Percentiles rank a stretch among this genome's conserved stretches.
Conservation (phyloP, 2,888 invertebrate genomes). For the Neocrepidodera transversa region DNA sequence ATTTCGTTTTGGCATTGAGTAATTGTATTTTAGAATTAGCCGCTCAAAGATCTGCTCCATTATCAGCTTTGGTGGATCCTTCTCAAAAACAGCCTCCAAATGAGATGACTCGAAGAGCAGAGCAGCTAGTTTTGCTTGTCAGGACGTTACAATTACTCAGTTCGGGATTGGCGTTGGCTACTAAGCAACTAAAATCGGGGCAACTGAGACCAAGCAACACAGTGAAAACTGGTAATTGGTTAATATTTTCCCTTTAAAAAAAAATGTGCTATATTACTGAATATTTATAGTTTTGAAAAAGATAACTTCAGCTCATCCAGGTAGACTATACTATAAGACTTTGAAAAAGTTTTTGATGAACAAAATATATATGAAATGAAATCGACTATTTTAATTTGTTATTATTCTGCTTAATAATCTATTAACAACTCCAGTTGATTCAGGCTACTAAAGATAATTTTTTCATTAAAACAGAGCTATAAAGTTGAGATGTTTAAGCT, state of each 20-base stretch:
- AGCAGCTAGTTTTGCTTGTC: slow-evolving; percentile 86
- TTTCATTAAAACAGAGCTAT: too few relatives aligned
- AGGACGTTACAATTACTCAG: slow-evolving; percentile 92
- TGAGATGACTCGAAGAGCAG: slow-evolving; percentile 67
- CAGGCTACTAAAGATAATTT: too few relatives aligned
- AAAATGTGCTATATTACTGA: background rate
- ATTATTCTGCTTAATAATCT: too few relatives aligned
- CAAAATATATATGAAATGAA: too few relatives aligned
- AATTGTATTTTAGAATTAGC: slow-evolving; percentile 93
- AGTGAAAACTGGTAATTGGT: slow-evolving; percentile 81
- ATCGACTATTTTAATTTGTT: too few relatives aligned
- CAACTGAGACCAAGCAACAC: slow-evolving; percentile 89
- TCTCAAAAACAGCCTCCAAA: slow-evolving; percentile 43
- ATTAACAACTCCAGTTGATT: too few relatives aligned
- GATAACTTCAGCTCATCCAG: too few relatives aligned
- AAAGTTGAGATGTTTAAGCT: too few relatives aligned
- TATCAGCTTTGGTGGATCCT: slow-evolving; percentile 61
- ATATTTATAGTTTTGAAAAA: too few relatives aligned
- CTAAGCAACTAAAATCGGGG: slow-evolving; percentile 82
- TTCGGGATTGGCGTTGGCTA: slow-evolving; percentile 91
- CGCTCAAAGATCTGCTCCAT: slow-evolving; percentile 78
- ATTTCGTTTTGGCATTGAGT: slow-evolving; percentile 94
- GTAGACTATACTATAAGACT: too few relatives aligned
- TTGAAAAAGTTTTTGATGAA: too few relatives aligned
- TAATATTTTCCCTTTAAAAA: slow-evolving; percentile 17